A percentile compares a stretch with the other conserved stretches of the same genome.
phyloP scores from a whole-genome alignment of 2,113 vertebrate species.

The Seriola aureovittata region DNA sequence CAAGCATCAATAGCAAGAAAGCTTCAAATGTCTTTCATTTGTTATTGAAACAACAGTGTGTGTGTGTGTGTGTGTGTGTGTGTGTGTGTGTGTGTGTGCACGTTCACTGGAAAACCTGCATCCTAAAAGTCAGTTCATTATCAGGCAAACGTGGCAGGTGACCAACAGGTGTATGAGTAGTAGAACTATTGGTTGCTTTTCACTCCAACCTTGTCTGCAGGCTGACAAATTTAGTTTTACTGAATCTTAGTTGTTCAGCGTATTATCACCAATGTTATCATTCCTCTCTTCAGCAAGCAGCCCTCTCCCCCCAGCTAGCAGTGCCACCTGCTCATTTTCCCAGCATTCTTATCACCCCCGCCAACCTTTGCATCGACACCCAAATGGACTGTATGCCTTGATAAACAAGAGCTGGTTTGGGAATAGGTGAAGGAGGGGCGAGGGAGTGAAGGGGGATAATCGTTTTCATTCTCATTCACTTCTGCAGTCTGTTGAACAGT shows the following conservation, averaged over 20 bases:
- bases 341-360: constrained; percentile 80
- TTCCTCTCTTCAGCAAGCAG: constrained; percentile 47
- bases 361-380: constrained; percentile 45
- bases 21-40: too few species aligned
- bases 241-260: constrained; percentile 17
- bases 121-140: neutral
- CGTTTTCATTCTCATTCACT: constrained; percentile 36
- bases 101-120: neutral
- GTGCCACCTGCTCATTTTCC: constrained; percentile 81
- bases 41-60: neutral
- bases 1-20: too few species aligned
- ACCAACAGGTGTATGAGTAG: neutral
- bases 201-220: constrained; percentile 19
- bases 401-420: constrained; percentile 69
- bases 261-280: constrained; percentile 65
- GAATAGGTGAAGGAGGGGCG: neutral
- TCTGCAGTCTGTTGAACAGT: neutral
- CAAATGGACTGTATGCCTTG: constrained; percentile 57
- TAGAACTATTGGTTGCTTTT: constrained; percentile 17
- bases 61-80: too few species aligned
- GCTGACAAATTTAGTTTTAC: constrained; percentile 34
- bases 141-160: neutral
- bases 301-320: constrained; percentile 32
- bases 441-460: constrained; percentile 16
- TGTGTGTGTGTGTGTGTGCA: neutral